phyloP scores from a whole-genome alignment of 2,888 invertebrate species.

The Synergus laeviventris region DNA sequence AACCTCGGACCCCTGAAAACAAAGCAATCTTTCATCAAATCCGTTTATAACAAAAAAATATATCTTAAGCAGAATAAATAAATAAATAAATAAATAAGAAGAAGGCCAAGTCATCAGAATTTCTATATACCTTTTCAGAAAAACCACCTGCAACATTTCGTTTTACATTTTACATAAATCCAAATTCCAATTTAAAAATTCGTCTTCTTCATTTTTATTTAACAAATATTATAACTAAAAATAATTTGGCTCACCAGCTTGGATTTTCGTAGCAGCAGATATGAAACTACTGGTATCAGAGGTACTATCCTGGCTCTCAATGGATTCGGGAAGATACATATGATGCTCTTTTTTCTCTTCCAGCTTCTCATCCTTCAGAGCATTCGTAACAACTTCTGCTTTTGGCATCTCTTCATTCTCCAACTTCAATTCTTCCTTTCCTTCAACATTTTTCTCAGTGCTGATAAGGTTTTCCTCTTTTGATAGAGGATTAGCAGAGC shows the following conservation, averaged over 20 bases:
- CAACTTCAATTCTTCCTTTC: conserved; percentile 41
- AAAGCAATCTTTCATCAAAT: background rate
- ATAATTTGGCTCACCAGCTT: too few relatives aligned
- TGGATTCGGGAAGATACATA: conserved; percentile 55
- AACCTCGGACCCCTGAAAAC: conserved; percentile 64
- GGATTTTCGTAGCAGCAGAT: conserved; percentile 65
- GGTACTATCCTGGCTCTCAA: conserved; percentile 48
- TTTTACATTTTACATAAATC: background rate
- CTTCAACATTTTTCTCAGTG: background rate
- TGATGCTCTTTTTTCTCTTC: conserved; percentile 54
- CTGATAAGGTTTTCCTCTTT: conserved; percentile 41
- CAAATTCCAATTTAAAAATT: too few relatives aligned
- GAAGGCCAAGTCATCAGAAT: background rate
- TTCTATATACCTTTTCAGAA: background rate
- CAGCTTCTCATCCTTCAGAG: conserved; percentile 40
- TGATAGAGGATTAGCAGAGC: conserved; percentile 49
- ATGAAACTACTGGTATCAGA: conserved; percentile 59
- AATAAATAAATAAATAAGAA: background rate
- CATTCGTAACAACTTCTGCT: conserved; percentile 45
- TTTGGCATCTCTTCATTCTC: conserved; percentile 28
- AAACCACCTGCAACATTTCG: background rate
- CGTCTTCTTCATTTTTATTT: too few relatives aligned
- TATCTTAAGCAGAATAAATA: background rate
- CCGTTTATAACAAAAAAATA: background rate
- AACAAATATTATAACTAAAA: too few relatives aligned